Base-by-base conservation (phyloP, 2,888 invertebrate species). In the Horisme vitalbata region DNA sequence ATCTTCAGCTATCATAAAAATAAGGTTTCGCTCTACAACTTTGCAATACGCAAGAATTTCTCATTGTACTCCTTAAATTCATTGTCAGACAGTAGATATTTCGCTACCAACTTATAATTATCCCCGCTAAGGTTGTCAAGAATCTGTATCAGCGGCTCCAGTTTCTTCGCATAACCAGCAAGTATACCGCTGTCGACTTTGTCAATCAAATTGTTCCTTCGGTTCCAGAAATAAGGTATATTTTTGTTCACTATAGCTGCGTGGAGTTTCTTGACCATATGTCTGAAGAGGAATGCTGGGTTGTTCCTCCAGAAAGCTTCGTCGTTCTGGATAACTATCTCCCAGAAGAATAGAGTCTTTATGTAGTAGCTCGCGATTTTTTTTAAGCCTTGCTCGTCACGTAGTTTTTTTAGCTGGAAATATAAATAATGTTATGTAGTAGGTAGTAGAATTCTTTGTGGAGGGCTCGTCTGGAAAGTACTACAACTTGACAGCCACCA, bases 301-400 rank as follows among this genome's bases (percentile, higher is more conserved):
- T 61, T 70, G 7, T 61, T 68, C 4, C 65, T 61, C 79, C 88
- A 86, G 50, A 72, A 83, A 0, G 41, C 35, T 3, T 57, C 50
- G 12, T 76, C 65, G 23, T 71, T 62, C 7, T 57, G 61, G 8
- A 68, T 67, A 0, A 63, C 50, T 7, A 76, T 66, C 52, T 86
- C 84, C 73, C 83, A 85, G 36, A 90, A 80, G 58, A 89, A 87
- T 0, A 92, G 49, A 0, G 90, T 91, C 62, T 92, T 92, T 1
- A 92, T 86, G 38, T 86, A 91, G 55, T 92, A 92, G 53, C 92
- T 92, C 0, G 90, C 84, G n/a, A 92, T 76, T 5, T 69, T 68
- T 0, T 75, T 55, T 80, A 91, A 87, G 0, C 68, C 64, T 26
- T 74, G 74, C 0, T 74, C 65, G 55, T 91, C 91, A 2, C 91